Evolutionary conservation across 2,797 vertebrate species (phyloP).

Genomic region (Periophthalmus magnuspinnatus): DNA sequence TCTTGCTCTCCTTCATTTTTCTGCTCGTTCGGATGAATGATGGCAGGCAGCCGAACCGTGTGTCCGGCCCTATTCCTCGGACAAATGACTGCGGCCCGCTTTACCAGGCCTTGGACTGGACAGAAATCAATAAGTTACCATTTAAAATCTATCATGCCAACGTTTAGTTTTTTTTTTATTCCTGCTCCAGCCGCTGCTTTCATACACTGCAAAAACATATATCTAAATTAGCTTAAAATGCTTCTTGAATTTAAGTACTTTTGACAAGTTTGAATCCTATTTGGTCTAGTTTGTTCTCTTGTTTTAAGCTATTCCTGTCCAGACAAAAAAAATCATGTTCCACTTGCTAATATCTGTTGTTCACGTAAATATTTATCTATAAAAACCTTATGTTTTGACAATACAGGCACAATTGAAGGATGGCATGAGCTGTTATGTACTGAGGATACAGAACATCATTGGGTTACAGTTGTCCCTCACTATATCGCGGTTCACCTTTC

Average conservation of each 20-base stretch:
- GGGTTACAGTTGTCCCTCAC: no score
- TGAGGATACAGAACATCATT: no score
- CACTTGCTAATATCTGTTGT: no score
- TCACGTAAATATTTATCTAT: no score
- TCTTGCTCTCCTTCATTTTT: slow-evolving; percentile 60
- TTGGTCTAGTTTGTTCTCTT: neutral
- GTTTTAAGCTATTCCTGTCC: no score
- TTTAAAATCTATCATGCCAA: slow-evolving; percentile 92
- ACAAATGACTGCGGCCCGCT: slow-evolving; percentile 66
- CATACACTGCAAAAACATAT: slow-evolving; percentile 15
- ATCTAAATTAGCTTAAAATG: neutral
- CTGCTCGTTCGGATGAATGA: slow-evolving; percentile 85
- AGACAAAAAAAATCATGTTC: no score
- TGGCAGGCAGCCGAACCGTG: slow-evolving; percentile 64
- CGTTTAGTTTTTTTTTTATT: slow-evolving; percentile 39
- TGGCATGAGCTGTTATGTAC: no score
- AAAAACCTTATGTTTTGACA: no score
- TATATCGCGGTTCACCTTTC: no score
- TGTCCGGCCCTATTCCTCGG: slow-evolving; percentile 61
- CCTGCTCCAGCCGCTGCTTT: slow-evolving; percentile 33
- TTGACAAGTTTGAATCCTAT: neutral
- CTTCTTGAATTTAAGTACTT: neutral
- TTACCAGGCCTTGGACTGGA: slow-evolving; percentile 64
- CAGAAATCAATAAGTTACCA: slow-evolving; percentile 98
- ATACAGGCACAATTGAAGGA: no score